Conservation (phyloP, 2,113 vertebrate species). For the Phyllostomus hastatus region DNA sequence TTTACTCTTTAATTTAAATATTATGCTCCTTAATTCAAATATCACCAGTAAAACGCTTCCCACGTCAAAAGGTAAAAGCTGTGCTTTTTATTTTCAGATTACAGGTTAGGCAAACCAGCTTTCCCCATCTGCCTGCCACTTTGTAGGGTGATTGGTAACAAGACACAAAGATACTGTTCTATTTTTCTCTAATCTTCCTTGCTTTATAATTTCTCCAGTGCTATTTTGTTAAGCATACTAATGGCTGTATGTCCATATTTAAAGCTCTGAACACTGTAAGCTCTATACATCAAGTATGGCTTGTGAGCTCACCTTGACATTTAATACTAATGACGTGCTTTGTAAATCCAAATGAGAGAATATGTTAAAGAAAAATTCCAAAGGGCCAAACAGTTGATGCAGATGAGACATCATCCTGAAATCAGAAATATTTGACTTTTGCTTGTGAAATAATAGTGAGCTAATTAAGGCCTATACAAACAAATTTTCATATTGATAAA, state of each 20-base stretch:
- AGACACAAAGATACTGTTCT: conserved; percentile 42
- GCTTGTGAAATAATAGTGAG: conserved; percentile 23
- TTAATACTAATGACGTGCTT: conserved; percentile 59
- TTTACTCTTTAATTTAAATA: conserved; percentile 31
- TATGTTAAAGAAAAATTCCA: conserved; percentile 32
- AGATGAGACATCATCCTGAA: conserved; percentile 14
- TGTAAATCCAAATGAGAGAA: conserved; percentile 62
- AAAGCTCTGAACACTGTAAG: conserved; percentile 46
- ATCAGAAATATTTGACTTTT: conserved; percentile 18
- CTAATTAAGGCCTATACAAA: neutral
- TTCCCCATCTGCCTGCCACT: conserved; percentile 9
- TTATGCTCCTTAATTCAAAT: neutral
- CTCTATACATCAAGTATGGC: conserved; percentile 40
- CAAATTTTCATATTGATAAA: neutral
- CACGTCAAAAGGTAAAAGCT: neutral
- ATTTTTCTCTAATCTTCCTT: conserved; percentile 55
- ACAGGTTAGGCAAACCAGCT: neutral
- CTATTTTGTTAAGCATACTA: conserved; percentile 50
- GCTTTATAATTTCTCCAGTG: conserved; percentile 41
- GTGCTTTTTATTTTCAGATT: conserved; percentile 25
- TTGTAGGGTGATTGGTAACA: conserved; percentile 44
- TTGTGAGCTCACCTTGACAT: conserved; percentile 63
- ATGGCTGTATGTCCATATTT: conserved; percentile 30
- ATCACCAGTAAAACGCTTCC: neutral
- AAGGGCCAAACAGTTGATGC: neutral